Percentiles rank a stretch among this genome's conserved stretches.
Conservation (phyloP, 1,140 invertebrate species). For the Heliothis virescens region DNA sequence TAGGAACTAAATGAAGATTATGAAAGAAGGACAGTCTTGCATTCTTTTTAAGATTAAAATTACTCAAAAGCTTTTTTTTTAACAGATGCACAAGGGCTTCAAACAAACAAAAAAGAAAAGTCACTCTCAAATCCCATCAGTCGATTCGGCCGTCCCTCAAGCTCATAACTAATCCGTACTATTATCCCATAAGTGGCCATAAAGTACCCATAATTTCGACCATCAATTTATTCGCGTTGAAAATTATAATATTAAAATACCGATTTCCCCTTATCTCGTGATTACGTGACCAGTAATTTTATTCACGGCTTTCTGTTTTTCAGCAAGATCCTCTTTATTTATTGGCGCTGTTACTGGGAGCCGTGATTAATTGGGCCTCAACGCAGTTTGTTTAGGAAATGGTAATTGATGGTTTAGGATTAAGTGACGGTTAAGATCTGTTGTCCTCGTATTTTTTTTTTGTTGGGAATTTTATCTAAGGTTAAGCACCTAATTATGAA, state of each 20-base stretch:
- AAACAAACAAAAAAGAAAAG: neutral
- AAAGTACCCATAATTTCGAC: slow-evolving; percentile 6
- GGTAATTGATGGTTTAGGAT: neutral
- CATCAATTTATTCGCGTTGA: neutral
- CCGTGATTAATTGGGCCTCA: slow-evolving; percentile 7
- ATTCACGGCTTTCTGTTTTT: slow-evolving; percentile 8
- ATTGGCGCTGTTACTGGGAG: neutral
- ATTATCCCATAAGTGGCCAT: slow-evolving; percentile 11
- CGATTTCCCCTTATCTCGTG: neutral
- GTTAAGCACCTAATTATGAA: no score
- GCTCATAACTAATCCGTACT: slow-evolving; percentile 2
- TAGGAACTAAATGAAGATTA: neutral
- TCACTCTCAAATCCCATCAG: neutral
- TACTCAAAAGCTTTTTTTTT: no score
- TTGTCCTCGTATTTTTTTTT: neutral
- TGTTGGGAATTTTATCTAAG: neutral
- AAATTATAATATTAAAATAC: neutral
- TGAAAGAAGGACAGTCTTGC: neutral
- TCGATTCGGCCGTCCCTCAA: neutral
- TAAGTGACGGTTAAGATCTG: neutral
- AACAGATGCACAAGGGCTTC: no score
- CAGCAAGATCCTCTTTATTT: slow-evolving; percentile 7
- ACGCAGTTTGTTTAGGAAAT: slow-evolving; percentile 11
- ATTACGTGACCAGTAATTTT: slow-evolving; percentile 30
- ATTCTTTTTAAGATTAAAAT: neutral